Percentiles rank a stretch among this genome's conserved stretches.
Conservation (phyloP, 2,113 vertebrate species). For the Falcunculus frontatus region DNA sequence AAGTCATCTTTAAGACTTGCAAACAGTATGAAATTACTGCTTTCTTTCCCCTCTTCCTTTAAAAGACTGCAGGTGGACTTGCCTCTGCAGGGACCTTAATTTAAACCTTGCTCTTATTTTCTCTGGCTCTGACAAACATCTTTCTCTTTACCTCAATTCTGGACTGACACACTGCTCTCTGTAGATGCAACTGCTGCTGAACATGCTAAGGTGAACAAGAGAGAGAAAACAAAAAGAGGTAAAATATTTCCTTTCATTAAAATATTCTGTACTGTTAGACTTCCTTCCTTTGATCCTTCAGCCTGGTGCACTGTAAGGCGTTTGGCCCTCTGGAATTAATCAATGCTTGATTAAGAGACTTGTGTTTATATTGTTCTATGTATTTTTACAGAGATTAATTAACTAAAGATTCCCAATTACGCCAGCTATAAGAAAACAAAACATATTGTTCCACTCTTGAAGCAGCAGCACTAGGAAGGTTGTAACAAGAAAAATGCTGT, state of each 20-base stretch:
- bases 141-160: not conserved
- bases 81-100: not conserved
- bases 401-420: not conserved
- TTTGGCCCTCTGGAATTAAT: not conserved
- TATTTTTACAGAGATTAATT: not conserved
- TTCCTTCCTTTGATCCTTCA: not conserved
- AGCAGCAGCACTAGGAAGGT: not conserved
- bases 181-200: not conserved
- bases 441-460: not conserved
- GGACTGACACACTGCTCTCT: not conserved
- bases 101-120: not conserved
- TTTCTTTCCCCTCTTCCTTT: not conserved
- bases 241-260: not conserved
- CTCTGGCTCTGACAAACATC: not conserved
- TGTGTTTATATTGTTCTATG: not conserved
- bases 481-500: not conserved
- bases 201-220: not conserved
- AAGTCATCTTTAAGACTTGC: not conserved
- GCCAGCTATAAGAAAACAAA: not conserved
- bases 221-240: not conserved
- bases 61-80: not conserved
- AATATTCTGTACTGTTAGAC: not conserved
- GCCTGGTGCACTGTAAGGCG: not conserved
- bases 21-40: not conserved
- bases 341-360: not conserved